Evolutionary conservation across 2,888 invertebrate species (phyloP).

Genomic region (Peribatodes rhomboidaria): DNA sequence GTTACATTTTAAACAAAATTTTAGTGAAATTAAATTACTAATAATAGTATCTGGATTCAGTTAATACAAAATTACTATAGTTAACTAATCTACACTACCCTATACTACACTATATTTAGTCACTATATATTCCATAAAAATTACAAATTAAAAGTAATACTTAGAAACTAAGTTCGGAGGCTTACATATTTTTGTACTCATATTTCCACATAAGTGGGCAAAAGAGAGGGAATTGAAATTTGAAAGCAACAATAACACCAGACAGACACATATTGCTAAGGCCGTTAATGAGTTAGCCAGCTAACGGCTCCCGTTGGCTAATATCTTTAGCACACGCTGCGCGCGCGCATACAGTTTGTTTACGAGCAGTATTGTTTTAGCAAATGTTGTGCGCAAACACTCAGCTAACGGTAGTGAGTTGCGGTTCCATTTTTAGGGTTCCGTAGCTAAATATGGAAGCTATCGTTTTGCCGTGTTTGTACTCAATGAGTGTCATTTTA

Average conservation of each 20-base stretch:
- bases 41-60: too few species aligned
- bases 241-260: neutral
- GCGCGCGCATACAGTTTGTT: conserved; percentile 10
- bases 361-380: conserved; percentile 28
- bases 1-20: too few species aligned
- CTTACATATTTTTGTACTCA: too few species aligned
- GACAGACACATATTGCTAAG: neutral
- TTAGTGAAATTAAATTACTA: too few species aligned
- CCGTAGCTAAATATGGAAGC: neutral
- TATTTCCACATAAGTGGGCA: neutral
- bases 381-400: conserved; percentile 16
- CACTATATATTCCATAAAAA: too few species aligned
- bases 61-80: too few species aligned
- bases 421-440: conserved; percentile 11
- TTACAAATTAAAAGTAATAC: too few species aligned
- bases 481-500: neutral
- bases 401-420: conserved; percentile 17
- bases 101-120: too few species aligned
- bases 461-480: neutral
- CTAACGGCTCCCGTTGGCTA: conserved; percentile 9
- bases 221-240: too few species aligned
- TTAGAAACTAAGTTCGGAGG: too few species aligned
- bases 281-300: conserved; percentile 6
- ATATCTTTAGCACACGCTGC: conserved; percentile 23
- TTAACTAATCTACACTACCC: too few species aligned